These are phyloP conservation scores for Arnoldichthys spilopterus DNA, from an alignment of 2,797 vertebrate species.

Conservation along the genomic window DNA sequence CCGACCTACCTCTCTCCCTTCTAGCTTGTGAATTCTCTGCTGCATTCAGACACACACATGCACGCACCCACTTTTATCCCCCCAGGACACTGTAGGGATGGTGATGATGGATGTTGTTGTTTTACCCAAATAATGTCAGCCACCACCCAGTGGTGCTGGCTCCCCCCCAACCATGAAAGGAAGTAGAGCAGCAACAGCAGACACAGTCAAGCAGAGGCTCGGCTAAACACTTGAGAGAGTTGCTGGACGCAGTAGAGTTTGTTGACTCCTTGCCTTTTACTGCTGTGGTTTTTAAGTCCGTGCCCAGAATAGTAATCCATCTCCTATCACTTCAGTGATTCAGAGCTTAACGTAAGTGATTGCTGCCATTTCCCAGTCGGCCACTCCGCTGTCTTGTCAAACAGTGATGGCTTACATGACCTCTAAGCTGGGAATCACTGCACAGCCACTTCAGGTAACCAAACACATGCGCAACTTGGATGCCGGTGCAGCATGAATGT, in stretches of 20 bases:
- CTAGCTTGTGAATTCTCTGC: conserved; percentile 9
- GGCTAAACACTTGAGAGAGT: conserved; percentile 27
- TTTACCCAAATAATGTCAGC: conserved; percentile 30
- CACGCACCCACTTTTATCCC: not conserved
- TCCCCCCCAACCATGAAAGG: conserved; percentile 3
- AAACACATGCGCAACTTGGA: not conserved
- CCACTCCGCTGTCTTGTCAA: conserved; percentile 62
- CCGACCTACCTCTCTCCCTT: conserved; percentile 61
- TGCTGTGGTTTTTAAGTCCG: conserved; percentile 14
- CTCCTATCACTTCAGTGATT: conserved; percentile 31
- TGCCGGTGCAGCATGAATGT: not conserved
- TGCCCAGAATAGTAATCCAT: conserved; percentile 36
- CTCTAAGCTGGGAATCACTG: conserved; percentile 59
- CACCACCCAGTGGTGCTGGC: conserved; percentile 16
- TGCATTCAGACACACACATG: conserved; percentile 17
- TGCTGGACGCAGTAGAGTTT: conserved; percentile 7
- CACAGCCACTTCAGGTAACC: conserved; percentile 51
- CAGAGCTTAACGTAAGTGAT: conserved; percentile 54
- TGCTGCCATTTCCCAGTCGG: conserved; percentile 60
- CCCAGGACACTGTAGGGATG: conserved; percentile 4
- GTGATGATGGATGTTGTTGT: conserved; percentile 36
- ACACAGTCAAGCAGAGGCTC: not conserved
- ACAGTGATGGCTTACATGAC: conserved; percentile 66
- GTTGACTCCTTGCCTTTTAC: conserved; percentile 25
- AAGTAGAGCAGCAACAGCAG: conserved; percentile 1